Percentiles rank a stretch among this genome's conserved stretches.
Evolutionary conservation across 2,888 invertebrate species (phyloP).

Genomic region (Furcula furcula): DNA sequence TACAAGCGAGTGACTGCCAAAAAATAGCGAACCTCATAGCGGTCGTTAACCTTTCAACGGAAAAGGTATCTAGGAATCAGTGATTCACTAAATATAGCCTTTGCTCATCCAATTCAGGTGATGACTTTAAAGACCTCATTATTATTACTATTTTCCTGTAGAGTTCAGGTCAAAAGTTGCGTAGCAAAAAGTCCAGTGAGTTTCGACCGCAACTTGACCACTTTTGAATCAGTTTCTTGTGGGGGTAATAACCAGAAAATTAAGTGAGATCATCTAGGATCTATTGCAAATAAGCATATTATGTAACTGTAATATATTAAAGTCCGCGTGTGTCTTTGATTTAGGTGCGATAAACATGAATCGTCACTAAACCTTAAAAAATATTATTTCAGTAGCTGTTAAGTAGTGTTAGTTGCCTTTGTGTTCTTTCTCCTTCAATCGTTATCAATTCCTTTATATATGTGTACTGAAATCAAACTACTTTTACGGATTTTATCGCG

Average conservation of each 20-base stretch:
- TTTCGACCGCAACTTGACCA: slow-evolving; percentile 20
- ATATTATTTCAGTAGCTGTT: too few species aligned
- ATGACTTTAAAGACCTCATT: slow-evolving; percentile 17
- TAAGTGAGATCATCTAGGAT: neutral
- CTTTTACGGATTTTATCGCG: too few species aligned
- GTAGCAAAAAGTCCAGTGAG: slow-evolving; percentile 3
- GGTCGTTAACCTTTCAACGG: slow-evolving; percentile 36
- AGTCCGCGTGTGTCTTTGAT: too few species aligned
- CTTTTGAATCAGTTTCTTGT: slow-evolving; percentile 13
- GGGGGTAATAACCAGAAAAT: neutral
- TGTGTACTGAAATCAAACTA: too few species aligned
- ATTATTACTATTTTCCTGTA: slow-evolving; percentile 18
- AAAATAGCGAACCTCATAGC: slow-evolving; percentile 30
- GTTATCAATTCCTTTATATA: too few species aligned
- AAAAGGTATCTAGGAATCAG: slow-evolving; percentile 23
- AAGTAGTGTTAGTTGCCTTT: too few species aligned
- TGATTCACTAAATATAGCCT: slow-evolving; percentile 27
- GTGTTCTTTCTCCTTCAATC: too few species aligned
- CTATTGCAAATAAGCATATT: too few species aligned
- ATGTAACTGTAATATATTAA: too few species aligned
- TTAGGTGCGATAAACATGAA: too few species aligned
- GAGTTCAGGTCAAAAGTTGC: slow-evolving; percentile 3
- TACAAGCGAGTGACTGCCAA: slow-evolving; percentile 26
- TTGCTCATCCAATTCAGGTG: slow-evolving; percentile 1
- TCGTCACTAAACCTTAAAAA: too few species aligned